phyloP scores from a whole-genome alignment of 2,113 vertebrate genomes.

The Cynoglossus semilaevis region DNA sequence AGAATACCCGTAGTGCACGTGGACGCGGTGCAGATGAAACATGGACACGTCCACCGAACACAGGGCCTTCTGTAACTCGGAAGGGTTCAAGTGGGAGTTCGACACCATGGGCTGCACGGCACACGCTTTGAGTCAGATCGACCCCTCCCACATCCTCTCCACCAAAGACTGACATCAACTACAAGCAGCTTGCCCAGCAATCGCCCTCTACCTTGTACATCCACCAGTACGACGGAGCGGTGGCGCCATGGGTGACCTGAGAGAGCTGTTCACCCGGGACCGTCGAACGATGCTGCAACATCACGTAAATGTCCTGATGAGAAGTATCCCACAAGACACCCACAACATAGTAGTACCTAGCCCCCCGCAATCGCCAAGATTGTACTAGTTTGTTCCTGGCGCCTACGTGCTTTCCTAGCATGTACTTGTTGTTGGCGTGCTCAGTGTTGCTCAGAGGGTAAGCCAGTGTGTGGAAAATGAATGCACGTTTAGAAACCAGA shows the following conservation, averaged over 20 bases:
- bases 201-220: background rate
- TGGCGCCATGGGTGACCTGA: too few species aligned
- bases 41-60: conserved; percentile 12
- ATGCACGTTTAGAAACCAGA: background rate
- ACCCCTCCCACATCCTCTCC: background rate
- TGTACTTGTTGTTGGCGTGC: too few species aligned
- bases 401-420: too few species aligned
- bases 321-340: too few species aligned
- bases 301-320: too few species aligned
- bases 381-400: too few species aligned
- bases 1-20: conserved; percentile 1
- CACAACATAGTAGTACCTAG: too few species aligned
- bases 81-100: conserved; percentile 26
- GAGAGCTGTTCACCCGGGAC: too few species aligned
- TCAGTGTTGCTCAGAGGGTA: too few species aligned
- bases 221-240: background rate
- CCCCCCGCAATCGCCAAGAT: too few species aligned
- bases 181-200: conserved; percentile 9
- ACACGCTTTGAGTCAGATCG: background rate
- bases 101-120: conserved; percentile 5
- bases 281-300: too few species aligned
- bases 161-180: background rate
- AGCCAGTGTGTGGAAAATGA: conserved; percentile 14
- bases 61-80: conserved; percentile 5
- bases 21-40: conserved; percentile 26